Percentiles rank a stretch among this genome's conserved stretches.
Conservation (phyloP, 1,140 invertebrate genomes). For the Solen grandis region DNA sequence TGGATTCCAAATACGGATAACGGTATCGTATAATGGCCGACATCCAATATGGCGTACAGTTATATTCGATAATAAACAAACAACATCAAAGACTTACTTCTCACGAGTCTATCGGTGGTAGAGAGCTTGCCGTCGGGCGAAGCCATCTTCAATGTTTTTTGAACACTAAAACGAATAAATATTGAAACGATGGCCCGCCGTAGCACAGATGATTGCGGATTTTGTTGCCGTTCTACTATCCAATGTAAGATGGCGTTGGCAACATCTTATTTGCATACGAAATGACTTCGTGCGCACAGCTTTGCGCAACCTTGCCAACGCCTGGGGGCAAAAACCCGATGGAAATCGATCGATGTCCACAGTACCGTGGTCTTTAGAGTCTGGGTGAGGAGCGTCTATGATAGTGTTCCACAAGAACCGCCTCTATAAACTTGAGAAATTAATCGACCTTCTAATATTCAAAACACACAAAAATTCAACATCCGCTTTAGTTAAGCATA, state of each 20-base stretch:
- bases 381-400: not conserved
- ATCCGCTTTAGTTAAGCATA: not conserved
- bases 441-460: not conserved
- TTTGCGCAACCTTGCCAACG: conserved; percentile 79
- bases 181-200: conserved; percentile 74
- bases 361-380: not conserved
- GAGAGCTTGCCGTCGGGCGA: conserved; percentile 84
- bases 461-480: not conserved
- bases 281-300: conserved; percentile 74
- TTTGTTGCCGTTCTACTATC: conserved; percentile 67
- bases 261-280: conserved; percentile 80
- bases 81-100: conserved; percentile 83
- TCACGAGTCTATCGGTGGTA: conserved; percentile 87
- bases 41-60: conserved; percentile 74
- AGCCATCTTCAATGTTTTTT: conserved; percentile 76
- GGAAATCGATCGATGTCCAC: conserved; percentile 38
- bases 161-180: conserved; percentile 61
- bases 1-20: conserved; percentile 39
- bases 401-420: not conserved
- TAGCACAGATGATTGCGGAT: conserved; percentile 72
- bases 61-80: conserved; percentile 55
- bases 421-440: not conserved
- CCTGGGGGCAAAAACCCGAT: conserved; percentile 64
- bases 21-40: conserved; percentile 62
- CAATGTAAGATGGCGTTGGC: conserved; percentile 80